These are phyloP conservation scores for Erethizon dorsatum DNA, from an alignment of 2,797 vertebrate species.

Conservation along the genomic window DNA sequence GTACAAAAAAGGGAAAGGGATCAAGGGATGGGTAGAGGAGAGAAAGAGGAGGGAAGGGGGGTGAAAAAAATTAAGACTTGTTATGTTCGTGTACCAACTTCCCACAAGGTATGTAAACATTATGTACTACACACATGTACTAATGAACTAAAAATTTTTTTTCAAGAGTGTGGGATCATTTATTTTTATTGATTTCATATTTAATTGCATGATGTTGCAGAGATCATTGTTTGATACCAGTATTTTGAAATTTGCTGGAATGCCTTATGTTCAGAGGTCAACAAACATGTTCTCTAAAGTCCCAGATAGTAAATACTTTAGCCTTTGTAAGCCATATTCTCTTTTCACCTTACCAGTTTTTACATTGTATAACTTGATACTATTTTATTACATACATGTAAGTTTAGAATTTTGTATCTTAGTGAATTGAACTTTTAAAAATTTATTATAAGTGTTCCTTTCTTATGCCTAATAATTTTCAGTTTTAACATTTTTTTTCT, in stretches of 20 bases:
- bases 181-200: slow-evolving; percentile 11
- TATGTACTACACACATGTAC: not conserved
- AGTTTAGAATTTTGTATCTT: slow-evolving; percentile 42
- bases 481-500: slow-evolving; percentile 17
- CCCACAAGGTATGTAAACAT: not conserved
- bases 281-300: slow-evolving; percentile 4
- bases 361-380: slow-evolving; percentile 21
- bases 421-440: not conserved
- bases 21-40: not conserved
- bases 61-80: not conserved
- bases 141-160: not conserved
- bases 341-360: slow-evolving; percentile 8
- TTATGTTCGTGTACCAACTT: not conserved
- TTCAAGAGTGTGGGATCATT: not conserved
- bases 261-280: not conserved
- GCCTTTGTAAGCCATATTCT: not conserved
- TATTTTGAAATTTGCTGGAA: slow-evolving; percentile 45
- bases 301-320: not conserved
- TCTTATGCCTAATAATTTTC: slow-evolving; percentile 4
- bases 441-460: not conserved
- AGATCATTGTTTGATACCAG: not conserved
- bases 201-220: slow-evolving; percentile 32
- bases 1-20: not conserved
- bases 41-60: not conserved
- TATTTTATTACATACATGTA: not conserved